Evolutionary conservation across 2,797 vertebrate species (phyloP).

Genomic region (Rhincodon typus): DNA sequence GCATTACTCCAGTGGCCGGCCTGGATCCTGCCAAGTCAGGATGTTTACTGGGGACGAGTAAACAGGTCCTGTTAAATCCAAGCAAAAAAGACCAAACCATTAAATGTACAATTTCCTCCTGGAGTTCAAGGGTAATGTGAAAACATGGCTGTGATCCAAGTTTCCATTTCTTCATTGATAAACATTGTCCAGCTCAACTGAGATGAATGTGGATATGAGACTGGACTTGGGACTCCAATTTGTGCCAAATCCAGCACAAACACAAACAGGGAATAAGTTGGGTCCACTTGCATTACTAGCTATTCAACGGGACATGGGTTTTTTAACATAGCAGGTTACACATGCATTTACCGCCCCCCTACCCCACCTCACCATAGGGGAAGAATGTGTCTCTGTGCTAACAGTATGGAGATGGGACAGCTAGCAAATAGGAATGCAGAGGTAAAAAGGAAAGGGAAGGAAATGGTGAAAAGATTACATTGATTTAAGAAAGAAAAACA

Average conservation of each 20-base stretch:
- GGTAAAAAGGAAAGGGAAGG: background rate
- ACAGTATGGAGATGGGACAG: background rate
- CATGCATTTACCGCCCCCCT: background rate
- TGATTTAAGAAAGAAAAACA: background rate
- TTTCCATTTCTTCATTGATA: constrained; percentile 11
- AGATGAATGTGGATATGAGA: background rate
- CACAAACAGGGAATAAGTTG: background rate
- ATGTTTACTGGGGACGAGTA: background rate
- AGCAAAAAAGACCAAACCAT: background rate
- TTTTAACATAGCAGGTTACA: background rate
- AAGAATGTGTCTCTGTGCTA: background rate
- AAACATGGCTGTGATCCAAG: background rate
- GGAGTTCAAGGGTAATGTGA: background rate
- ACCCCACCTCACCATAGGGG: background rate
- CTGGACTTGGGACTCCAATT: background rate
- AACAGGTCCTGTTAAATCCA: constrained; percentile 8
- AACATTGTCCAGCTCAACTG: background rate
- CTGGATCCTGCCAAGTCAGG: background rate
- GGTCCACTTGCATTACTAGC: background rate
- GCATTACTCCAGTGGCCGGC: background rate
- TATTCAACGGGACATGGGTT: background rate
- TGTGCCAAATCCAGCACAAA: background rate
- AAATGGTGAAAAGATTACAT: background rate
- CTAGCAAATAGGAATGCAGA: background rate
- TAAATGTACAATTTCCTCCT: constrained; percentile 19